Evolutionary conservation across 2,888 invertebrate species (phyloP).

Genomic region (Trimorus sp.): DNA sequence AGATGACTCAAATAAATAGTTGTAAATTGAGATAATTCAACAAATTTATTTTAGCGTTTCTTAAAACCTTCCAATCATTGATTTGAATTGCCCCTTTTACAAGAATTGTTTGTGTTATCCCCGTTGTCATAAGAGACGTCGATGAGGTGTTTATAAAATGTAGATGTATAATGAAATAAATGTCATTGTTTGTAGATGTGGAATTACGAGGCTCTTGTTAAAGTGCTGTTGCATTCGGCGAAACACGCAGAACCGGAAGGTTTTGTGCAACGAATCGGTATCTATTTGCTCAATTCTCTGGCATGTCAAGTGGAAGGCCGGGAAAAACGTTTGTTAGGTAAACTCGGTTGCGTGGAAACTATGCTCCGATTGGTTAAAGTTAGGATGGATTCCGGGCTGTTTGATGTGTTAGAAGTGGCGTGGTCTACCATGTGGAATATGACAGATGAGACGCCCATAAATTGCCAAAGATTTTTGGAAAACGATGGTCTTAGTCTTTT

Average conservation of each 20-base stretch:
- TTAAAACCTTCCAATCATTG: too few relatives aligned
- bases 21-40: too few relatives aligned
- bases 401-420: constrained; percentile 97
- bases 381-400: constrained; percentile 88
- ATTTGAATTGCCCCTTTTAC: too few relatives aligned
- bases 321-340: constrained; percentile 95
- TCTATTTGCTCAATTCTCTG: constrained; percentile 96
- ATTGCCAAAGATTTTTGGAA: constrained; percentile 95
- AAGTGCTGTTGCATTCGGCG: constrained; percentile 91
- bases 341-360: constrained; percentile 91
- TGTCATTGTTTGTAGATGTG: constrained; percentile 86
- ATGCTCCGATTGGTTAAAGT: constrained; percentile 94
- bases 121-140: too few relatives aligned
- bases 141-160: too few relatives aligned
- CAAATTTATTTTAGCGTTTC: too few relatives aligned
- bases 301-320: constrained; percentile 98
- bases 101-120: too few relatives aligned
- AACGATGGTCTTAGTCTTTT: constrained; percentile 95
- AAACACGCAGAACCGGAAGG: constrained; percentile 92
- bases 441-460: constrained; percentile 96
- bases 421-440: constrained; percentile 99
- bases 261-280: constrained; percentile 96
- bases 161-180: too few relatives aligned
- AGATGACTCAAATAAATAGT: too few relatives aligned
- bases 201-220: constrained; percentile 93